These are phyloP conservation scores for Rhopalosiphum nymphaeae DNA, from an alignment of 2,888 invertebrate species.

Conservation along the genomic window DNA sequence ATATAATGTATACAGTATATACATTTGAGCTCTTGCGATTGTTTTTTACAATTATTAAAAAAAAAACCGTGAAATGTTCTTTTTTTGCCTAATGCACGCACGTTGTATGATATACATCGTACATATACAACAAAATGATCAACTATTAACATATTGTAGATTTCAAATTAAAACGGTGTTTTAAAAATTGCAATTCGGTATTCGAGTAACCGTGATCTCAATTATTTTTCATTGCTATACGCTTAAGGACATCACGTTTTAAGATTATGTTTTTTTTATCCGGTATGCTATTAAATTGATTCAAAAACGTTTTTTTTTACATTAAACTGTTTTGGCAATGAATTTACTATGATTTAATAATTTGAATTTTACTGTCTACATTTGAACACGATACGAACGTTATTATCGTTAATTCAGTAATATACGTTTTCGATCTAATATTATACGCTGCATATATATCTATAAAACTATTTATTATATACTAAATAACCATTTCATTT, in stretches of 20 bases:
- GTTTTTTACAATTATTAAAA: background rate
- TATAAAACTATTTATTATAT: background rate
- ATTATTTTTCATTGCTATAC: constrained; percentile 45
- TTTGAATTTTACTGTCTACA: background rate
- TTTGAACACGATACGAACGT: background rate
- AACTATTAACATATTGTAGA: background rate
- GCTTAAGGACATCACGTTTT: constrained; percentile 52
- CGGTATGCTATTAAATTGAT: constrained; percentile 16
- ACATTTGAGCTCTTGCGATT: background rate
- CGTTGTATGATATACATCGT: background rate
- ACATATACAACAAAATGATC: background rate
- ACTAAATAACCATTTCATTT: background rate
- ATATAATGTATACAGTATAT: background rate
- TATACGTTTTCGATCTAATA: background rate
- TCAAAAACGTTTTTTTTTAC: constrained; percentile 27
- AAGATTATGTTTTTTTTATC: constrained; percentile 36
- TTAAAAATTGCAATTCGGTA: background rate
- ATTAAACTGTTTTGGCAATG: constrained; percentile 16
- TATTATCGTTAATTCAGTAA: background rate
- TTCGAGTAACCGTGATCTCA: constrained; percentile 22
- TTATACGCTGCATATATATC: background rate
- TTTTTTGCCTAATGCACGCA: background rate
- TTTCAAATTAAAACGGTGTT: constrained; percentile 9
- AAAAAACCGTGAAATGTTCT: background rate
- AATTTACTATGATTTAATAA: background rate